Percentiles rank a stretch among this genome's conserved stretches.
These are phyloP conservation scores for Prolemur simus DNA, from an alignment of 2,113 vertebrate species.

Conservation along the genomic window DNA sequence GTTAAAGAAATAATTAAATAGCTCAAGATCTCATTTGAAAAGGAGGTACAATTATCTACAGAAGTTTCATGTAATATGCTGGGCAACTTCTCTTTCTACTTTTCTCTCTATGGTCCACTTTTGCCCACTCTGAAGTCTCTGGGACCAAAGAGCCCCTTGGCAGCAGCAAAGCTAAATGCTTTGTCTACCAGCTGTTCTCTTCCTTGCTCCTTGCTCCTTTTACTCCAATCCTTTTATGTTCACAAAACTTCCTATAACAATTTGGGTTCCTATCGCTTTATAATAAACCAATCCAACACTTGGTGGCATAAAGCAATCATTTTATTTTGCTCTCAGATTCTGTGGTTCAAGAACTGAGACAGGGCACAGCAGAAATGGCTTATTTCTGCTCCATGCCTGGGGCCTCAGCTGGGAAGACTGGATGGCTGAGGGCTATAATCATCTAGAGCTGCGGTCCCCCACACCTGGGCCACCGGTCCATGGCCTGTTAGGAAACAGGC, in stretches of 20 bases:
- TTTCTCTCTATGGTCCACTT: not conserved
- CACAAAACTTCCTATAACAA: not conserved
- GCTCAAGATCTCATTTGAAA: constrained; percentile 11
- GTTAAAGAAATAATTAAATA: not conserved
- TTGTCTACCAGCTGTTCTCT: not conserved
- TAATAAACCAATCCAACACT: not conserved
- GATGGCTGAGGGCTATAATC: not conserved
- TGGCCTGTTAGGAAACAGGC: too few species aligned
- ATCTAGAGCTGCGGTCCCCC: not conserved
- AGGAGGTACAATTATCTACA: not conserved
- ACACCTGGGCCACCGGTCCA: too few species aligned
- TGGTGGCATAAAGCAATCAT: not conserved
- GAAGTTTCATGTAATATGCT: not conserved
- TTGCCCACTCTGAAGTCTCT: not conserved
- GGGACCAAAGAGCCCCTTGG: not conserved
- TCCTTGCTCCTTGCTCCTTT: not conserved
- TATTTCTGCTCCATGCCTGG: not conserved
- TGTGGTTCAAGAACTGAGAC: not conserved
- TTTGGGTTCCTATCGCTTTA: not conserved
- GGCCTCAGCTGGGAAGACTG: not conserved
- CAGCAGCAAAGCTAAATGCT: not conserved
- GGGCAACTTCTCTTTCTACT: not conserved
- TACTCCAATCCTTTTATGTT: not conserved
- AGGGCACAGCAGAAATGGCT: not conserved
- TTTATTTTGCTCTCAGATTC: constrained; percentile 12